phyloP scores from a whole-genome alignment of 2,888 invertebrate genomes.

The Meloe dianella region DNA sequence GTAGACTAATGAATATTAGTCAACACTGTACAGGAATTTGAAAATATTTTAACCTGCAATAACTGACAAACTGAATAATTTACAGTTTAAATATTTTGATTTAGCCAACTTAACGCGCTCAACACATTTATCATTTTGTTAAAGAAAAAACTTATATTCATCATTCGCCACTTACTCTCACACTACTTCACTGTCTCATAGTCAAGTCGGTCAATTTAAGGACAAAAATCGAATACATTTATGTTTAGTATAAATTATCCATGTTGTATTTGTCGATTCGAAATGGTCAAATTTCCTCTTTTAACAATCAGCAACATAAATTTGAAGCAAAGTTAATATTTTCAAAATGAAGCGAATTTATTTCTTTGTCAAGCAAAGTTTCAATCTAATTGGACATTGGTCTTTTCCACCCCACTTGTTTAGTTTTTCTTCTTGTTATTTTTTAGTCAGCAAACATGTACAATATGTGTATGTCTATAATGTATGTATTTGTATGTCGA shows the following conservation, averaged over 20 bases:
- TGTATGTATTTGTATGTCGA: slow-evolving; percentile 1
- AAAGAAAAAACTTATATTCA: no score
- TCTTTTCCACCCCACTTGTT: neutral
- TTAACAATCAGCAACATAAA: neutral
- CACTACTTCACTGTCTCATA: no score
- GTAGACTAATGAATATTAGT: no score
- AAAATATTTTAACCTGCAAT: no score
- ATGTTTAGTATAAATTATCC: neutral
- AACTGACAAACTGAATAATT: no score
- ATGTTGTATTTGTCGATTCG: neutral
- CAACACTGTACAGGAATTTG: no score
- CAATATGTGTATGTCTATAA: slow-evolving; percentile 8
- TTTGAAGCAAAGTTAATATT: neutral
- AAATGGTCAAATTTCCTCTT: neutral
- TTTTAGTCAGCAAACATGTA: neutral
- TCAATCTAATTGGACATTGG: slow-evolving; percentile 5
- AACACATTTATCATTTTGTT: no score
- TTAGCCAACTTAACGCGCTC: no score
- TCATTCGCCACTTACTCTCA: no score
- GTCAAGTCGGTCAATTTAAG: no score
- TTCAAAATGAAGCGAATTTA: neutral
- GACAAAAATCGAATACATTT: neutral
- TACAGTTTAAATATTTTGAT: no score
- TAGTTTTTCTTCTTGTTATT: neutral
- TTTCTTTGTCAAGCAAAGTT: neutral